A percentile compares a stretch with the other conserved stretches of the same genome.
phyloP scores from a whole-genome alignment of 2,797 vertebrate genomes.

The Gobio occitaniae region DNA sequence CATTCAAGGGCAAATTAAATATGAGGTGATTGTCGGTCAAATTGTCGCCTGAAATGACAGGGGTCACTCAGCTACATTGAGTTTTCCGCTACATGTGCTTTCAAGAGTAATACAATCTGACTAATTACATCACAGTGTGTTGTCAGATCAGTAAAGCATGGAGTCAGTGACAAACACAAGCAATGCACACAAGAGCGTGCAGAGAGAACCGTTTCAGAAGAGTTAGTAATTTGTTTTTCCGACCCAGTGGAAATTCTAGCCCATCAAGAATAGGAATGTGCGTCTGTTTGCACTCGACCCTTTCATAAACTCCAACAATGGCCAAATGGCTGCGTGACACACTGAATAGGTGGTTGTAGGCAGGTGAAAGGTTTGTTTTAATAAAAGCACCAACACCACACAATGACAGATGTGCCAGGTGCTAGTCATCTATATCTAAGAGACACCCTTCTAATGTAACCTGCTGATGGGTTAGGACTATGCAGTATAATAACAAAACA shows the following conservation, averaged over 20 bases:
- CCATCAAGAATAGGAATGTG: slow-evolving; percentile 38
- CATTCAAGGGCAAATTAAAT: not conserved
- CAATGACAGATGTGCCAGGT: not conserved
- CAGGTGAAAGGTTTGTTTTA: slow-evolving; percentile 35
- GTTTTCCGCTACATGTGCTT: not conserved
- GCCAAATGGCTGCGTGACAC: not conserved
- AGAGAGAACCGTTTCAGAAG: not conserved
- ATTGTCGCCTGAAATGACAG: not conserved
- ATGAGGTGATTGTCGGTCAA: not conserved
- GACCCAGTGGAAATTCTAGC: slow-evolving; percentile 25
- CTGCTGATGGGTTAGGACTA: not conserved
- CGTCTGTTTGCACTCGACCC: slow-evolving; percentile 23
- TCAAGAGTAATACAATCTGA: not conserved
- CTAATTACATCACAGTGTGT: slow-evolving; percentile 2
- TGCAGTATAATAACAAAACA: not conserved
- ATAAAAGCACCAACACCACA: slow-evolving; percentile 16
- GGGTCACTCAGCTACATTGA: too few species aligned
- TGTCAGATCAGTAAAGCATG: not conserved
- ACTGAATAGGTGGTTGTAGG: not conserved
- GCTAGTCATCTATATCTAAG: not conserved
- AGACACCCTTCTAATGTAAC: not conserved
- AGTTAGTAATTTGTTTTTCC: not conserved
- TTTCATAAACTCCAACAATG: slow-evolving; percentile 18
- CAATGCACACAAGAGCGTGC: not conserved
- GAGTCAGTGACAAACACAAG: not conserved